These are phyloP conservation scores for Rachycentron canadum DNA, from an alignment of 2,797 vertebrate genomes.

Conservation along the genomic window DNA sequence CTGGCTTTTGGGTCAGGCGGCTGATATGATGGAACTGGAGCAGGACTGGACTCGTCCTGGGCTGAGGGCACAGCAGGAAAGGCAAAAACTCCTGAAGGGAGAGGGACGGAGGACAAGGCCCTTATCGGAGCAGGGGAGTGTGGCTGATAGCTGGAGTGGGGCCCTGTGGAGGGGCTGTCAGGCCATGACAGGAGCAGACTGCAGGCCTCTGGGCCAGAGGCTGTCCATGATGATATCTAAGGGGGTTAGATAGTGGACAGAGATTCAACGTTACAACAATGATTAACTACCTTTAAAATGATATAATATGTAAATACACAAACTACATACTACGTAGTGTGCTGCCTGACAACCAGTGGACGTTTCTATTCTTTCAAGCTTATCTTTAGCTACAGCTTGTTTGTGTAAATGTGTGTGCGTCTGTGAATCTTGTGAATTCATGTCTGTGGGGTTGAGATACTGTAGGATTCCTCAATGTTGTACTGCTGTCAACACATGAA, in stretches of 20 bases:
- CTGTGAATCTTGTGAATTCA: neutral
- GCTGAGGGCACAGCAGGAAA: slow-evolving; percentile 79
- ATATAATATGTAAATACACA: neutral
- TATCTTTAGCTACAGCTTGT: neutral
- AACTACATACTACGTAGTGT: neutral
- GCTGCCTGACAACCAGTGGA: neutral
- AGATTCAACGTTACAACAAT: slow-evolving; percentile 31
- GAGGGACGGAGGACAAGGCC: slow-evolving; percentile 72
- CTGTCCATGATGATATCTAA: slow-evolving; percentile 85
- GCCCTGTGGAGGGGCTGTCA: slow-evolving; percentile 70
- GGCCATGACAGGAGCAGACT: slow-evolving; percentile 82
- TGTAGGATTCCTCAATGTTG: too few relatives aligned
- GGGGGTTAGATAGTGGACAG: slow-evolving; percentile 31
- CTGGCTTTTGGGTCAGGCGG: slow-evolving; percentile 83
- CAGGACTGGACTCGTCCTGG: slow-evolving; percentile 68
- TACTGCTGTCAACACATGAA: neutral
- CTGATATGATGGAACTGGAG: slow-evolving; percentile 76
- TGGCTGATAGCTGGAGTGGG: slow-evolving; percentile 65
- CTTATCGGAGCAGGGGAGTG: slow-evolving; percentile 78
- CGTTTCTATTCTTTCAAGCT: neutral
- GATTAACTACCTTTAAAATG: neutral
- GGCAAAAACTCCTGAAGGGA: slow-evolving; percentile 71
- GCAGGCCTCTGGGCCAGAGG: slow-evolving; percentile 76
- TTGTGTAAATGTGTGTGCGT: neutral
- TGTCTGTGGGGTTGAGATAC: neutral